These are phyloP conservation scores for Pseudeuparius sepicola DNA, from an alignment of 2,888 invertebrate genomes.

Conservation along the genomic window DNA sequence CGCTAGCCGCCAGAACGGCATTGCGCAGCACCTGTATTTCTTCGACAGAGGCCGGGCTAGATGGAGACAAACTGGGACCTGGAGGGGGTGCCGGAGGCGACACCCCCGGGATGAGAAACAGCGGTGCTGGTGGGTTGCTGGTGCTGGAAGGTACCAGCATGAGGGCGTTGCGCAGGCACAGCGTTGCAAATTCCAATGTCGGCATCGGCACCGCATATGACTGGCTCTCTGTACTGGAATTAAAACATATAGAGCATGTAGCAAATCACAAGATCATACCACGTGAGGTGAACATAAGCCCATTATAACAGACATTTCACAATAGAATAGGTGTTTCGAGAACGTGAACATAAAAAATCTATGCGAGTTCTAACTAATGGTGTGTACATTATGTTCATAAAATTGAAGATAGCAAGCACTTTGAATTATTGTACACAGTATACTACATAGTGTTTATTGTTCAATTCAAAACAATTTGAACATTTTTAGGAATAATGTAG, in stretches of 20 bases:
- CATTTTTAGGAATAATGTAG: no score
- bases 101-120: constrained; percentile 35
- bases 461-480: no score
- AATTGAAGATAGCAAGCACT: no score
- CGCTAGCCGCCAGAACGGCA: constrained; percentile 64
- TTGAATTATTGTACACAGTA: no score
- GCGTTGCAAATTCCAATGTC: constrained; percentile 79
- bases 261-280: no score
- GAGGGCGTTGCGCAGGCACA: constrained; percentile 80
- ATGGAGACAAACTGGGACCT: constrained; percentile 45
- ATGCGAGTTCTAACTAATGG: no score
- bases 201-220: constrained; percentile 80
- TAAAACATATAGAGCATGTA: constrained; percentile 3
- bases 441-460: no score
- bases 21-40: constrained; percentile 48
- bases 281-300: no score
- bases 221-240: constrained; percentile 48
- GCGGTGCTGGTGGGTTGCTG: constrained; percentile 35
- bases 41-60: constrained; percentile 51
- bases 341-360: no score
- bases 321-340: no score
- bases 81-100: constrained; percentile 36
- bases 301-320: no score
- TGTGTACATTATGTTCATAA: no score
- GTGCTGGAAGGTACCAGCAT: constrained; percentile 52